Percentiles rank a stretch among this genome's conserved stretches.
Evolutionary conservation across 1,140 invertebrate species (phyloP).

Genomic region (Gonioctena quinquepunctata): DNA sequence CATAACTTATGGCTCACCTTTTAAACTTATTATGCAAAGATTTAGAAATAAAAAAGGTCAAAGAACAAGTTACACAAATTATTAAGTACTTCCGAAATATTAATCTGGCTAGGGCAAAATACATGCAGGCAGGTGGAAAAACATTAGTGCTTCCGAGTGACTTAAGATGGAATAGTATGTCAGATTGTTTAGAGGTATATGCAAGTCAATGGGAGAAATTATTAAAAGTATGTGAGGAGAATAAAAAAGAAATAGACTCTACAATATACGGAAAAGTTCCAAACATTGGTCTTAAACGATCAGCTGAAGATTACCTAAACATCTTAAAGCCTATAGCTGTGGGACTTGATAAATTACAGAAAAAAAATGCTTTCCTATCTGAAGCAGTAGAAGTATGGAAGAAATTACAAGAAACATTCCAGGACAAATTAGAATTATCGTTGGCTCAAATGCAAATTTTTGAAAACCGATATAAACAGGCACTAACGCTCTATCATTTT

Average conservation of each 20-base stretch:
- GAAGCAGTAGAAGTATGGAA: background rate
- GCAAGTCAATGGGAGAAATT: background rate
- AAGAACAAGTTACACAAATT: background rate
- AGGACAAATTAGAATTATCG: too few species aligned
- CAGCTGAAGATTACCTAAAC: background rate
- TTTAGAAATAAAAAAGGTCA: background rate
- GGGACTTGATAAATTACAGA: background rate
- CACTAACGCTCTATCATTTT: too few species aligned
- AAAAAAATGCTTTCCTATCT: background rate
- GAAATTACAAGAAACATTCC: too few species aligned
- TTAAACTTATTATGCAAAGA: background rate
- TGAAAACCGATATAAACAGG: too few species aligned
- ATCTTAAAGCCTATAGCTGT: background rate
- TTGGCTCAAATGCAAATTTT: too few species aligned
- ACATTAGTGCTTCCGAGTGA: background rate
- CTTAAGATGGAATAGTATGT: background rate
- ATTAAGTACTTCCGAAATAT: background rate
- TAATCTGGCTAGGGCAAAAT: background rate
- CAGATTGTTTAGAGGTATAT: background rate
- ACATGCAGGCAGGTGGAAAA: background rate
- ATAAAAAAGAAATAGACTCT: background rate
- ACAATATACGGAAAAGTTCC: background rate
- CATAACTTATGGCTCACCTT: background rate
- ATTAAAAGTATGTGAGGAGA: background rate
- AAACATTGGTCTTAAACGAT: background rate